Base-by-base conservation (phyloP, 2,888 invertebrate genomes). In the Amphipyra tragopoginis region DNA sequence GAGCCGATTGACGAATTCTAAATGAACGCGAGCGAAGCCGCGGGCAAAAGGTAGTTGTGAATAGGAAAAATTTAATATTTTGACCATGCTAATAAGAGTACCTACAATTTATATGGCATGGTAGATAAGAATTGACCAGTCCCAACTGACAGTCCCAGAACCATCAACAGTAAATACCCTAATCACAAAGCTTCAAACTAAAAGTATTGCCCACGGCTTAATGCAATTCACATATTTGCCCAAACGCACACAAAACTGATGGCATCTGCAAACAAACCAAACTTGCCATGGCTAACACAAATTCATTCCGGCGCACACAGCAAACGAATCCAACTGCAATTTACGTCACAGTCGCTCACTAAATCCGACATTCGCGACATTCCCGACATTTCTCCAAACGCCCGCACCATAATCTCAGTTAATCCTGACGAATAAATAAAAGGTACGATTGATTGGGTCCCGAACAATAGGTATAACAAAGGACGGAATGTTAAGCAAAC, bases 401-500 rank as follows among this genome's bases (percentile, higher is more conserved):
- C 56, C 64, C 60, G 62, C 65, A 69, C 50, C 42, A 54, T 61
- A 75, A 73, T 72, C 59, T 63, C 64, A 62, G 72, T 68, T 78
- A 78, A 78, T 78, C 59, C 54, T 63, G 58, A 54, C 62, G 66
- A 68, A 74, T 69, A 75, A 78, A 77, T 78, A 76, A 70, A 78
- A 70, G 65, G 72, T 59, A 70, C 65, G 72, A 77, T 76, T 79
- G 78, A 77, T 77, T 78, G 74, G 67, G 52, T 50, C 44, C 51
- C 55, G 56, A 72, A 70, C 75, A 72, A 77, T 65, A 56, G 58
- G 47, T 43, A 59, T 55, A 64, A 65, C 45, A 73, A 77, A 71
- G 71, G 65, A 62, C 63, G 60, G 69, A 72, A 79, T 69, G 74
- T 66, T 78, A 79, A 75, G 76, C 79, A 88, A 86, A 86, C 81